Evolutionary conservation across 2,797 vertebrate species (phyloP).

Genomic region (Salmo trutta): DNA sequence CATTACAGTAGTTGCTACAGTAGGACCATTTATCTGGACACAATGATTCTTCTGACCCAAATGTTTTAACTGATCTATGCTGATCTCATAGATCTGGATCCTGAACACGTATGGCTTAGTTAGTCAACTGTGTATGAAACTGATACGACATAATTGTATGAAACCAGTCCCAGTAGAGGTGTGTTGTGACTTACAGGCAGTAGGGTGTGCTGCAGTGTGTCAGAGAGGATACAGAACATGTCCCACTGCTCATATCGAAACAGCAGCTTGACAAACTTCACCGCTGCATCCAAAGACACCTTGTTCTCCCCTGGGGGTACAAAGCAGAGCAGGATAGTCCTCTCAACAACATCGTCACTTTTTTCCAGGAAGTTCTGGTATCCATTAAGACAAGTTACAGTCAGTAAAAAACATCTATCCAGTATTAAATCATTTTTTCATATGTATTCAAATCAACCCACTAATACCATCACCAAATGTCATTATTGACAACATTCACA

Average conservation of each 20-base stretch:
- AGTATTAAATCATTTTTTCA: not conserved
- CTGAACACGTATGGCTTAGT: not conserved
- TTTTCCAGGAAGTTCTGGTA: not conserved
- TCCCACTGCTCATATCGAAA: conserved; percentile 87
- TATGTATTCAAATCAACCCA: not conserved
- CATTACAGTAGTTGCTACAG: not conserved
- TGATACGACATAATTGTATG: not conserved
- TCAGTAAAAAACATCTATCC: not conserved
- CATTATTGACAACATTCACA: too few species aligned
- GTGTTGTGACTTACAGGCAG: conserved; percentile 80
- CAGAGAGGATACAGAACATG: conserved; percentile 75
- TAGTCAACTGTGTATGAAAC: not conserved
- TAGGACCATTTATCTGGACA: not conserved
- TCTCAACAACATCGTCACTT: not conserved
- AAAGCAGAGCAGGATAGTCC: conserved; percentile 9
- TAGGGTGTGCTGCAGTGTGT: conserved; percentile 68
- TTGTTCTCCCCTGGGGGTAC: conserved; percentile 72
- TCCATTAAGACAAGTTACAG: not conserved
- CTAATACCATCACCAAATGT: too few species aligned
- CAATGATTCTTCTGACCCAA: not conserved
- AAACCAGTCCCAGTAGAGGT: not conserved
- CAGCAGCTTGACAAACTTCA: conserved; percentile 87
- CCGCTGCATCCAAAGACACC: conserved; percentile 78
- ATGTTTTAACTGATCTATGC: not conserved
- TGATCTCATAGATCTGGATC: not conserved